Evolutionary conservation across 2,113 vertebrate species (phyloP).

Genomic region (Mus pahari): DNA sequence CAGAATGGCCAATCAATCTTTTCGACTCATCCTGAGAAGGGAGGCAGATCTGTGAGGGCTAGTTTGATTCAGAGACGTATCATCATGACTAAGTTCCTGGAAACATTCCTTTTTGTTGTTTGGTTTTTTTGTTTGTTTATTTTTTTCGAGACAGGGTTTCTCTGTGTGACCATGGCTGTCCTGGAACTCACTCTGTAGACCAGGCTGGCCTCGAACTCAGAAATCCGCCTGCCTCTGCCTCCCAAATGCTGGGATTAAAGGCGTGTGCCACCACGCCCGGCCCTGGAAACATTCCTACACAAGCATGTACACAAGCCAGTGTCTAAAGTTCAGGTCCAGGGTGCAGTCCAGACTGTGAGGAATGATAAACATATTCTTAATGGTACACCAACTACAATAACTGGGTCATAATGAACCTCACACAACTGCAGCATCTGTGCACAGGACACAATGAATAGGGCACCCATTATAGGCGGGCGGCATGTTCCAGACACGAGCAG

Average conservation of each 20-base stretch:
- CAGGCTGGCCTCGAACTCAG: too few species aligned
- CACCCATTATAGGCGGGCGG: constrained; percentile 70
- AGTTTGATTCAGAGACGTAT: constrained; percentile 17
- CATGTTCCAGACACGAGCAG: constrained; percentile 81
- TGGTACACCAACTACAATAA: constrained; percentile 7
- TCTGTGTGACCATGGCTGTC: too few species aligned
- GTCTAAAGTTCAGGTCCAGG: constrained; percentile 33
- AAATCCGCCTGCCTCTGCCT: too few species aligned
- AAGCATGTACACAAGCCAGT: constrained; percentile 59
- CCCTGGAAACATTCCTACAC: constrained; percentile 65
- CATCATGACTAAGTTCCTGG: constrained; percentile 26
- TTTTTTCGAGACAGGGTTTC: too few species aligned
- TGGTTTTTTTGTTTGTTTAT: too few species aligned
- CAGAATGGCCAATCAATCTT: constrained; percentile 26
- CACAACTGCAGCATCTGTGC: constrained; percentile 60
- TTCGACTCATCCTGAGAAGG: constrained; percentile 4
- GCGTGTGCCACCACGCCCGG: too few species aligned
- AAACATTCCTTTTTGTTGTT: constrained; percentile 69
- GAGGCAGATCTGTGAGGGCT: neutral
- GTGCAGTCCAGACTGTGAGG: constrained; percentile 25
- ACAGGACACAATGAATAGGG: constrained; percentile 73
- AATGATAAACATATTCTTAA: constrained; percentile 28
- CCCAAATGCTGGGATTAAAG: too few species aligned
- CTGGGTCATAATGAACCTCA: constrained; percentile 51
- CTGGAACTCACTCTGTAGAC: too few species aligned